phyloP scores from a whole-genome alignment of 1,140 invertebrate species.

The Drosophila varians region DNA sequence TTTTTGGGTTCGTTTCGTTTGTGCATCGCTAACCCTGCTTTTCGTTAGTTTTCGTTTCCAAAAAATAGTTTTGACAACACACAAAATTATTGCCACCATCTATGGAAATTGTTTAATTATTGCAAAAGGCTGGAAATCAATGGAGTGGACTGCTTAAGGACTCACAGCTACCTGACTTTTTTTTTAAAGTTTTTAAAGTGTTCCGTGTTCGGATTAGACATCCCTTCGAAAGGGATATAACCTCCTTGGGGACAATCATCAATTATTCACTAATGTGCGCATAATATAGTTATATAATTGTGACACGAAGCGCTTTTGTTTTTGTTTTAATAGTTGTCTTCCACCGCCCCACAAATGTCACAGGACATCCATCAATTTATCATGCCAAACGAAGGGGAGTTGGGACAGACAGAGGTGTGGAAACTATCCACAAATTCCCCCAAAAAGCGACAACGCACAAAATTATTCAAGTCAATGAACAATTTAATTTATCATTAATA shows the following conservation, averaged over 20 bases:
- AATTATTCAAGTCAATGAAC: slow-evolving; percentile 82
- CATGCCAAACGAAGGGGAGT: slow-evolving; percentile 28
- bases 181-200: too few relatives aligned
- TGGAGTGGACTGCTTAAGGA: slow-evolving; percentile 1
- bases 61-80: slow-evolving; percentile 54
- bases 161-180: background rate
- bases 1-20: slow-evolving; percentile 71
- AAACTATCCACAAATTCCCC: slow-evolving; percentile 61
- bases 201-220: too few relatives aligned
- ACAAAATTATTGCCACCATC: slow-evolving; percentile 39
- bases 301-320: slow-evolving; percentile 31
- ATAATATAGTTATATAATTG: slow-evolving; percentile 76
- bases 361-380: slow-evolving; percentile 68
- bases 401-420: background rate
- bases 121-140: slow-evolving; percentile 1
- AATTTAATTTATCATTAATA: slow-evolving; percentile 83
- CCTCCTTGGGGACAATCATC: slow-evolving; percentile 29
- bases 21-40: slow-evolving; percentile 29
- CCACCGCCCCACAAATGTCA: slow-evolving; percentile 24
- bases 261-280: slow-evolving; percentile 67
- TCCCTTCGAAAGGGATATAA: too few relatives aligned
- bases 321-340: slow-evolving; percentile 1
- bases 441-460: slow-evolving; percentile 67
- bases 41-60: slow-evolving; percentile 8
- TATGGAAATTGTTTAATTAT: slow-evolving; percentile 41